phyloP scores from a whole-genome alignment of 2,797 vertebrate species.

The Rhynchonycteris naso region DNA sequence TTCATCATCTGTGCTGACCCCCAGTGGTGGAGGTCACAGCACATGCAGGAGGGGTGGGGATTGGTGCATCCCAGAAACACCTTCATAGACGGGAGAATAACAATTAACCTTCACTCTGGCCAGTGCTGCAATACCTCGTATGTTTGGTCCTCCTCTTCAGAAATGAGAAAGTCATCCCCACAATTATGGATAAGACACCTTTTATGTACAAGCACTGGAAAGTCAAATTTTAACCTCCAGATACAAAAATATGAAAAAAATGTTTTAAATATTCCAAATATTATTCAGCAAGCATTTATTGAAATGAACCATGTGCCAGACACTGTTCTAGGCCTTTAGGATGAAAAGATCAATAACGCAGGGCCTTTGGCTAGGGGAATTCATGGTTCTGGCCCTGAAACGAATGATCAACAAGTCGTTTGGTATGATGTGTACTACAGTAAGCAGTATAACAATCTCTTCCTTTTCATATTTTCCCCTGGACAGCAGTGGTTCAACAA shows the following conservation, averaged over 20 bases:
- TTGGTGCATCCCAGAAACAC: background rate
- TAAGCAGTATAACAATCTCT: background rate
- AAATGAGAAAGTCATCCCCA: background rate
- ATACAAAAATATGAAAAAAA: background rate
- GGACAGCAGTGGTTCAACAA: background rate
- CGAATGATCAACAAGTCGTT: background rate
- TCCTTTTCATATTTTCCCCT: background rate
- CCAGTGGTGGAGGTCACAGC: constrained; percentile 31
- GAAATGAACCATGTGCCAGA: background rate
- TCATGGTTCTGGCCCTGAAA: background rate
- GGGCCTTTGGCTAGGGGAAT: background rate
- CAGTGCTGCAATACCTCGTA: background rate
- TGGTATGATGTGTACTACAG: background rate
- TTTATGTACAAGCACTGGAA: background rate
- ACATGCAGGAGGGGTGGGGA: background rate
- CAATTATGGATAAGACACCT: background rate
- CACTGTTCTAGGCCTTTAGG: background rate
- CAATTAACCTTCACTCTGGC: background rate
- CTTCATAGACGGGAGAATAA: rapidly evolving
- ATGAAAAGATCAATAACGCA: background rate
- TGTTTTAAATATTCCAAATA: constrained; percentile 1
- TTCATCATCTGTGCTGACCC: constrained; percentile 64
- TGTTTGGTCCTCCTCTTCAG: background rate
- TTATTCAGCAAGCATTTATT: constrained; percentile 31
- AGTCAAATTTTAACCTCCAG: background rate